Percentiles rank a stretch among this genome's conserved stretches.
Conservation (phyloP, 2,113 vertebrate species). For the Sarotherodon lohbergeri region DNA sequence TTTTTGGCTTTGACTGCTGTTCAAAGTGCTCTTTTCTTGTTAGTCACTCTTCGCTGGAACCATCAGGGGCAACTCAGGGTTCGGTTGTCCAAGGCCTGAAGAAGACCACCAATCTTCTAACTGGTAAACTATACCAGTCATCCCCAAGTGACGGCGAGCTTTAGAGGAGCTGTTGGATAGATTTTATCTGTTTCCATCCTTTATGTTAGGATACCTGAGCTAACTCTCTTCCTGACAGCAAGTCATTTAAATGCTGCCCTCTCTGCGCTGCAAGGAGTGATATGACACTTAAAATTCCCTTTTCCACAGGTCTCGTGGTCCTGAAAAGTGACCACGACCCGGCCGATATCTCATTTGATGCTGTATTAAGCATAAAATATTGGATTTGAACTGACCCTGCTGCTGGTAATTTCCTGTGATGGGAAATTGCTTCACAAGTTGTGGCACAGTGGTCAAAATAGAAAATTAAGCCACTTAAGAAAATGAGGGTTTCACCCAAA, state of each 20-base stretch:
- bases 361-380: background rate
- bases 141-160: background rate
- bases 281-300: background rate
- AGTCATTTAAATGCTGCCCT: background rate
- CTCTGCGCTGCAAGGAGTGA: background rate
- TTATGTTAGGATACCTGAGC: background rate
- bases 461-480: constrained; percentile 40
- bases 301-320: background rate
- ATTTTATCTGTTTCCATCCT: background rate
- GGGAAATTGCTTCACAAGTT: constrained; percentile 37
- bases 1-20: accelerated
- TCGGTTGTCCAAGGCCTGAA: background rate
- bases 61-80: background rate
- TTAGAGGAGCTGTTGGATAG: background rate
- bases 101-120: background rate
- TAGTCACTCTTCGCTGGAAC: background rate
- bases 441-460: constrained; percentile 20
- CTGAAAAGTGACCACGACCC: background rate
- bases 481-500: constrained; percentile 4
- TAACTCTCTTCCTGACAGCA: background rate
- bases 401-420: constrained; percentile 40
- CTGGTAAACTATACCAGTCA: background rate
- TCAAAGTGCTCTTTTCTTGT: background rate
- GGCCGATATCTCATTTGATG: background rate
- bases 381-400: background rate